Conservation (phyloP, 2,797 vertebrate genomes). For the Dallia pectoralis region DNA sequence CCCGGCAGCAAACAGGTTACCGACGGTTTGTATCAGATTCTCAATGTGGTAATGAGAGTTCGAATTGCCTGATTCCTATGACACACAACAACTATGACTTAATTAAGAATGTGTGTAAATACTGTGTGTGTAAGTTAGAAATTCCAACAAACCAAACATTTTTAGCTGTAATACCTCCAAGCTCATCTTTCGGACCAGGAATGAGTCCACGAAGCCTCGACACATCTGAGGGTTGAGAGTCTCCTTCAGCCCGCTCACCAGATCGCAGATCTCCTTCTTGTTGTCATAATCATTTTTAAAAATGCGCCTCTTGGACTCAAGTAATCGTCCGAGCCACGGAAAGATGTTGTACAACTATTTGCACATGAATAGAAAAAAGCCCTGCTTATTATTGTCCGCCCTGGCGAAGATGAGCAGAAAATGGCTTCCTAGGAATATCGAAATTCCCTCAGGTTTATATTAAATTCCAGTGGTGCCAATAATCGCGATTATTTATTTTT, state of each 20-base stretch:
- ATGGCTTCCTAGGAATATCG: too few species aligned
- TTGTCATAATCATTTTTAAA: conserved; percentile 22
- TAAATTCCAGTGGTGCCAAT: conserved; percentile 36
- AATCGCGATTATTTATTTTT: too few species aligned
- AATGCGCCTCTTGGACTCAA: conserved; percentile 18
- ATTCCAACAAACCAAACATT: not conserved
- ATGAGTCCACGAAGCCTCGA: conserved; percentile 45
- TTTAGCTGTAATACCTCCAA: conserved; percentile 24
- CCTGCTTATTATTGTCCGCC: conserved; percentile 48
- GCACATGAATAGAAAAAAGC: not conserved
- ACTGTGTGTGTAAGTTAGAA: not conserved
- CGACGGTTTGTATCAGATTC: not conserved
- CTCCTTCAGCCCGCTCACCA: conserved; percentile 23
- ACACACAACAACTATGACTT: not conserved
- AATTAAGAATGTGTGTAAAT: not conserved
- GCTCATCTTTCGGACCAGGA: conserved; percentile 32
- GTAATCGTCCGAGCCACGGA: conserved; percentile 32
- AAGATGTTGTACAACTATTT: conserved; percentile 48
- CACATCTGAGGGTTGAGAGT: conserved; percentile 32
- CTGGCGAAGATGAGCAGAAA: conserved; percentile 68
- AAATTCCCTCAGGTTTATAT: too few species aligned
- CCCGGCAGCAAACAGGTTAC: conserved; percentile 27
- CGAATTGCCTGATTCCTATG: not conserved
- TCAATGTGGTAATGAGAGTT: not conserved
- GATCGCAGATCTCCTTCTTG: conserved; percentile 11